Evolutionary conservation across 2,113 vertebrate species (phyloP), one percentile per base, ranked within the genome.

Genomic region (Beaufortia kweichowensis): DNA sequence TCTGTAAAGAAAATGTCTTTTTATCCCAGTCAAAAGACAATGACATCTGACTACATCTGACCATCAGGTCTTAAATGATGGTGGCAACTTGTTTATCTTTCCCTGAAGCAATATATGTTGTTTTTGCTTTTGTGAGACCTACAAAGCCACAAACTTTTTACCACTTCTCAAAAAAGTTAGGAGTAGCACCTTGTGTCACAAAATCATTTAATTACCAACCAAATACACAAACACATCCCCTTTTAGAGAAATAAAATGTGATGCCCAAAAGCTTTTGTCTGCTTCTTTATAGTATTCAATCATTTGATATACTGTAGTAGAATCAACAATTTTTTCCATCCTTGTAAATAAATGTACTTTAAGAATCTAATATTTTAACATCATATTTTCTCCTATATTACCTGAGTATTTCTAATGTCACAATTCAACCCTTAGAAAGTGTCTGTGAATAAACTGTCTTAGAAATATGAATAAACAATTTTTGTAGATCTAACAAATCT

Each of bases 11-110:
- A 26, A 60, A 29, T 7, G 6, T 29, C 3, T 60, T 14, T 60
- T 29, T 15, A 29, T 17, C 57, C 14, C 3, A 26, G 14, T 19
- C 26, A 29, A 60, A 29, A 4, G 26, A 60, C 2, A 24, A 23
- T 29, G 7, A 46, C 14, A 46, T 46, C 15, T 14, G 15, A 46
- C 14, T 17, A 60, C 15, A 60, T 8, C 24, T 57, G 55, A 14
- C 6, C 1, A 33, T 2, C 56, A 29, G 10, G 4, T 69, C 55
- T 53, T 39, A 60, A 19, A 50, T 41, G 24, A 55, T 43, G 53
- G 35, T 21, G 55, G 21, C 15, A 3, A 56, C n/a, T 6, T 69
- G 65, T 77, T 69, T 77, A 55, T 17, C 26, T 69, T 68, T 50
- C 41, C 41, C 39, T 62, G 64, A 61, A 56, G n/a, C 26, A 59